Evolutionary conservation across 1,140 invertebrate genomes (phyloP).

Genomic region (Cherax quadricarinatus): DNA sequence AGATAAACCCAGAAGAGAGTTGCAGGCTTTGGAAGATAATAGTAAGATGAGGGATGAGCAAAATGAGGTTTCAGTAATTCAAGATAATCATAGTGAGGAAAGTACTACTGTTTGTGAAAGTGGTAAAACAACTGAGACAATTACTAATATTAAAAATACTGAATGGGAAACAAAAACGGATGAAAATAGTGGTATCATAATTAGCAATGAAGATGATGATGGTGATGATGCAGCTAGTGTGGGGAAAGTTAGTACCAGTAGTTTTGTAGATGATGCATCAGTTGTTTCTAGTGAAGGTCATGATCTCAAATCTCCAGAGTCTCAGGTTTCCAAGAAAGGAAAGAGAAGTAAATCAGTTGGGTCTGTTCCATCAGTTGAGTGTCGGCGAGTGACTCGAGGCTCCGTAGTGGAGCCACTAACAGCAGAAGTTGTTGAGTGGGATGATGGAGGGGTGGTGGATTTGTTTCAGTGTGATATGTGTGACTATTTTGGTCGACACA

Average conservation of each 20-base stretch:
- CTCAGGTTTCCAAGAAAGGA: conserved; percentile 41
- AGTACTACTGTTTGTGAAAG: background rate
- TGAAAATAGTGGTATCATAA: background rate
- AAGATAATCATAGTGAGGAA: background rate
- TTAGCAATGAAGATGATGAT: conserved; percentile 33
- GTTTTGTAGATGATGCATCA: conserved; percentile 69
- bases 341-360: conserved; percentile 28
- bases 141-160: background rate
- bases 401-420: conserved; percentile 60
- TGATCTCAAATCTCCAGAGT: conserved; percentile 70
- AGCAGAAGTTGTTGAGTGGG: conserved; percentile 66
- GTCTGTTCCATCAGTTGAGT: conserved; percentile 17
- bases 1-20: background rate
- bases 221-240: conserved; percentile 69
- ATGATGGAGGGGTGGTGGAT: conserved; percentile 72
- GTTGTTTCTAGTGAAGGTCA: conserved; percentile 67
- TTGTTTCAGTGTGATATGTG: conserved; percentile 80
- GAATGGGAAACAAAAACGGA: conserved; percentile 2
- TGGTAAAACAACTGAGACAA: background rate
- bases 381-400: conserved; percentile 67
- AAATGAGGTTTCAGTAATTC: background rate
- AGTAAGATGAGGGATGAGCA: background rate
- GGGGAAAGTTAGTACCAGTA: conserved; percentile 64
- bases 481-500: conserved; percentile 80
- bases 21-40: background rate